Evolutionary conservation across 2,888 invertebrate species (phyloP), one percentile per base, ranked within the genome.

Genomic region (Drosophila histrio): DNA sequence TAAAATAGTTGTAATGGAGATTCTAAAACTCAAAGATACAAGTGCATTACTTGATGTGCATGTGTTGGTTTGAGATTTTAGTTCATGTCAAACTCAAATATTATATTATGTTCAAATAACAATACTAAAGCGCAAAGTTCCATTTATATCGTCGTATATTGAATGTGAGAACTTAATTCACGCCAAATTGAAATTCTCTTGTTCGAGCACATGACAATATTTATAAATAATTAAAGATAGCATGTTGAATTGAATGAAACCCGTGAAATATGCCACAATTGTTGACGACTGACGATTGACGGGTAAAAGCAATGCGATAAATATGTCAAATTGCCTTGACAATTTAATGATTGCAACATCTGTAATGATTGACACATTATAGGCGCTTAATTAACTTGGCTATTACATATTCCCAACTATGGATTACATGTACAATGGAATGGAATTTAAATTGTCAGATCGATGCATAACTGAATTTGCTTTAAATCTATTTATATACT

Each of bases 261-360:
- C 9, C 43, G 28, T 60, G 38, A 57, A 66, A 53, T 26, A 24
- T 21, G 24, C 28, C 41, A 57, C 22, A 19, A 22, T 11, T 39
- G 15, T 30, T 6, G 30, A 41, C 17, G 32, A 34, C 22, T 28
- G 22, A 22, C 36, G 36, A 26, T 26, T 38, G 19, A 22, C 19
- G 11, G 28, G 24, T 57, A 74, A 74, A 62, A 52, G 64, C 53
- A 47, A 70, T 46, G 44, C 61, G 61, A 62, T 72, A 62, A 57
- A 43, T 58, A 56, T 54, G 46, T 52, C 72, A 47, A 56, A 64
- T 64, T 60, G 56, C 41, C 28, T n/a, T 43, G 58, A 61, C 66
- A 70, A 73, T 54, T 77, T 56, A 73, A 59, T 66, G 74, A 59
- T 70, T 69, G 63, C 78, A 49, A 56, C 74, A 78, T 56, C 22